Conservation (phyloP, 35 echinoderm and acorn worm species). For the Anneissia japonica region DNA sequence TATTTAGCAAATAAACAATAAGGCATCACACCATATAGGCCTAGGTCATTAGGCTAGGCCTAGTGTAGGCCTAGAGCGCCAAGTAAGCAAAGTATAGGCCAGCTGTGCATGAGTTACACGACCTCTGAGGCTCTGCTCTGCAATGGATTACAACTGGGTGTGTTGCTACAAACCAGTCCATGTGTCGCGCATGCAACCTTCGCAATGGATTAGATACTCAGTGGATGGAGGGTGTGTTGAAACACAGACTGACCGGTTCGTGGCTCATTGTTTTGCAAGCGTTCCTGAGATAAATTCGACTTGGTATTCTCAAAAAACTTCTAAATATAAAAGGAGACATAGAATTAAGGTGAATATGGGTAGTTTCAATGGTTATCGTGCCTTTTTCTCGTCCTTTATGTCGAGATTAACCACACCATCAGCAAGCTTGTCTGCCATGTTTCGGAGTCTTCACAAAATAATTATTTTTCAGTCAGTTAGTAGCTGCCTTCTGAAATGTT, state of each 20-base stretch:
- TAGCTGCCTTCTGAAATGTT: too few species aligned
- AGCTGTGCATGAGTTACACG: too few species aligned
- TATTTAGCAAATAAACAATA: too few species aligned
- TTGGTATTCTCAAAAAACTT: conserved; percentile 27
- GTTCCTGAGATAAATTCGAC: conserved; percentile 21
- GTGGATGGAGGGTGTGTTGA: conserved; percentile 6
- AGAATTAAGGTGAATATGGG: not conserved
- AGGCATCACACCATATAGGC: too few species aligned
- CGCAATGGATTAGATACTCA: not conserved
- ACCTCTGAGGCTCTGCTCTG: not conserved
- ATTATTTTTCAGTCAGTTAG: not conserved
- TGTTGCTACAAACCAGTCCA: not conserved
- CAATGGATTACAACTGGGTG: not conserved
- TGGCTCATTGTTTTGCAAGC: conserved; percentile 28
- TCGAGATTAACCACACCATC: conserved; percentile 36
- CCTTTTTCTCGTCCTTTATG: conserved; percentile 56
- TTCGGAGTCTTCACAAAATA: conserved; percentile 5
- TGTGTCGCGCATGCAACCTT: not conserved
- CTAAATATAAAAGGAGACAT: conserved; percentile 24
- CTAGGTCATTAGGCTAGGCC: too few species aligned
- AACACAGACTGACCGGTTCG: not conserved
- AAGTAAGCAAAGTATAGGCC: too few species aligned
- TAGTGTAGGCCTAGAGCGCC: too few species aligned
- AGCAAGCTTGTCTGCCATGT: conserved; percentile 53
- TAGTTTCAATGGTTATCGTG: conserved; percentile 30